Evolutionary conservation across 2,888 invertebrate genomes (phyloP), one percentile per base, ranked within the genome.

Genomic region (Heliconius aoede): DNA sequence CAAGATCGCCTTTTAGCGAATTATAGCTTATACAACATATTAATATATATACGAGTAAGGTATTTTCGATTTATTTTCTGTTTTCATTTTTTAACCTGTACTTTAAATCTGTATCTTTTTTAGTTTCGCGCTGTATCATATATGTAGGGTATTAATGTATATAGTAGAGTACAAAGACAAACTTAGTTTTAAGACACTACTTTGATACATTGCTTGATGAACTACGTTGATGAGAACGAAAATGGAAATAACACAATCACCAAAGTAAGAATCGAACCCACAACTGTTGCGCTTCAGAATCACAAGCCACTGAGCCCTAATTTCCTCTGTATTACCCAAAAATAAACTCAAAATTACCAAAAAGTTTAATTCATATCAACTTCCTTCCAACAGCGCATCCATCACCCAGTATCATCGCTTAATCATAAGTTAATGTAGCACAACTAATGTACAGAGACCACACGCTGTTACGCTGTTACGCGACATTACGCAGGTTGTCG

Each of bases 391-490:
- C 21, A 72, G 55, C 68, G 76, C 81, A 83, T 84, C 83, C 81
- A 84, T 84, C 84, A 82, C 80, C 73, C 74, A 74, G 74, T 80
- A 77, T 80, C 82, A 77, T 79, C 76, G 78, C 84, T 84, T 85
- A 85, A 85, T 85, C 84, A 82, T 80, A 81, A 84, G 82, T 85
- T 86, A 87, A 88, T 88, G 88, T 87, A 85, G 80, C 87, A 84
- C 84, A 83, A 80, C 85, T 88, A 86, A 87, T 86, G 78, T 69
- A 69, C 71, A 78, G 62, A 71, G 68, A 55, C 46, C 36, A 58
- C 55, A 76, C 68, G n/a, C 51, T 72, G 67, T 73, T 67, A 68
- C 65, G 65, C 51, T 71, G 72, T 77, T 68, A 67, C 77, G 77
- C 61, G 67, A 72, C 73, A 62, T 78, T 69, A 77, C 74, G 72